phyloP scores from a whole-genome alignment of 2,797 vertebrate species.

The Glyptemys insculpta region DNA sequence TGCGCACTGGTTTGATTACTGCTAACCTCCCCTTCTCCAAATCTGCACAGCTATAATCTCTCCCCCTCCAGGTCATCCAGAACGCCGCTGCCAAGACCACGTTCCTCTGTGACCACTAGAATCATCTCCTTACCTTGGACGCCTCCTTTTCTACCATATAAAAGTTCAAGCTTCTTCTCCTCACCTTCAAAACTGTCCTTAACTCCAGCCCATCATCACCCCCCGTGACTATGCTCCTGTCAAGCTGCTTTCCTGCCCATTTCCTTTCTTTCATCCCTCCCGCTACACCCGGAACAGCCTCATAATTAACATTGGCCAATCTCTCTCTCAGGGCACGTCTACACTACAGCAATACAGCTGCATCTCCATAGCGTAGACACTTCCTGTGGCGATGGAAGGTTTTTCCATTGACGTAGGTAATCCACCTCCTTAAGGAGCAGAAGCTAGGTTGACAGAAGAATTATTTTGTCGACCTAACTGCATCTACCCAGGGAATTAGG shows the following conservation, averaged over 20 bases:
- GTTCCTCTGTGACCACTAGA: neutral
- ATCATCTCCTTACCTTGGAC: neutral
- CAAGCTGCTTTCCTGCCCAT: neutral
- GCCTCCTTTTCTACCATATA: neutral
- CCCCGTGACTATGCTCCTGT: neutral
- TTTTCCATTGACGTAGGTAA: neutral
- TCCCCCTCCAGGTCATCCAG: neutral
- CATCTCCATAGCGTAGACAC: neutral
- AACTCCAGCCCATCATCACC: neutral
- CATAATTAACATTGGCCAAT: neutral
- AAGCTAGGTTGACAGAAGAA: neutral
- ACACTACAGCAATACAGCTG: neutral
- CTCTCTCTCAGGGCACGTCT: neutral
- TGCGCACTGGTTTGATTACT: fast-evolving
- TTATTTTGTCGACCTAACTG: neutral
- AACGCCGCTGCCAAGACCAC: neutral
- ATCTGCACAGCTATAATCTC: neutral
- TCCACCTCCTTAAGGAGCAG: neutral
- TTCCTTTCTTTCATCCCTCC: neutral
- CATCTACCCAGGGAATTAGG: too few species aligned
- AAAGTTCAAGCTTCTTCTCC: neutral
- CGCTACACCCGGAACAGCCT: neutral
- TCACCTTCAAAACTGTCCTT: neutral
- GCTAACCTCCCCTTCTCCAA: neutral
- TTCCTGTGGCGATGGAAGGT: neutral